Base-by-base conservation (phyloP, 2,888 invertebrate species). In the Calameuta filiformis region DNA sequence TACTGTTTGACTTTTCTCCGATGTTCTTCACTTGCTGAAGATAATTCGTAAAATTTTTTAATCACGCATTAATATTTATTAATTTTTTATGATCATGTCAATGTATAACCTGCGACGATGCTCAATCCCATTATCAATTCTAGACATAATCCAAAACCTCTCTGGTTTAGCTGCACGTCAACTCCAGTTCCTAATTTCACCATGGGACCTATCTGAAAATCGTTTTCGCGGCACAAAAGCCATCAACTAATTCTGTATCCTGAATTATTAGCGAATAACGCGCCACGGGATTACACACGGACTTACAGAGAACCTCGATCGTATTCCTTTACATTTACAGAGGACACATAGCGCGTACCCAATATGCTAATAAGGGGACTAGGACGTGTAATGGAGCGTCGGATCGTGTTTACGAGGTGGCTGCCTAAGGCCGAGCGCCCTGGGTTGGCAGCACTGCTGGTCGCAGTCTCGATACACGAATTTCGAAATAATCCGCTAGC, bases 321-420 rank as follows among this genome's bases (percentile, higher is more conserved):
- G 23, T 56, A 56, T 9, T 56, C 56, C 56, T 56, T 56, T 56
- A 56, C 23, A 56, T 56, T 56, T 23, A 56, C 56, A 56, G 15
- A 56, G 56, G 56, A 56, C 56, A 56, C 69, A 23, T 71, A 69
- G 80, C 77, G 79, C 79, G 35, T 56, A 69, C 73, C 79, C 83
- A 85, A 86, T 87, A 87, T 87, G 87, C 84, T 86, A 87, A 87
- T 87, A 82, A 81, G 81, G 84, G 85, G 23, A 35, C 35, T 74
- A 85, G 82, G 12, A 34, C 77, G 79, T 77, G 77, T 82, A 81
- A 85, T 79, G 80, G 83, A 82, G 85, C 80, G 80, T 78, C 79
- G 81, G 77, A 80, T 85, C 83, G 79, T 85, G 84, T 86, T 86
- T 84, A 86, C 83, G 83, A 84, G 83, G 77, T 81, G 81, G 78